Evolutionary conservation across 1,140 invertebrate genomes (phyloP).

Genomic region (Bombus vancouverensis): DNA sequence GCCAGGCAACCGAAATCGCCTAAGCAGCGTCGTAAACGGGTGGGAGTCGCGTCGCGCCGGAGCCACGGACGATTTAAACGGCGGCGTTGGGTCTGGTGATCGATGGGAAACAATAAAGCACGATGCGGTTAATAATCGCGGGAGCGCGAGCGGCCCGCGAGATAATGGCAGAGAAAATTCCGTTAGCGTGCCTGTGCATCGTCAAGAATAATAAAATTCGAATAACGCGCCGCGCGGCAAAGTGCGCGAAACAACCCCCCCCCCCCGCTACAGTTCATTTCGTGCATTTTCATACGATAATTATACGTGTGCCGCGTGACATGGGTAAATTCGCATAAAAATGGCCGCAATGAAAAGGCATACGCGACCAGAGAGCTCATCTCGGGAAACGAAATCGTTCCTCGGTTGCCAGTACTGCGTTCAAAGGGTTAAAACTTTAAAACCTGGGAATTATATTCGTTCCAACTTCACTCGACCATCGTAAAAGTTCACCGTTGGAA

Average conservation of each 20-base stretch:
- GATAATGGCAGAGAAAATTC: slow-evolving; percentile 19
- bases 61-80: not conserved
- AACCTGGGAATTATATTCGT: not conserved
- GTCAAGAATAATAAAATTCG: slow-evolving; percentile 31
- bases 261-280: not conserved
- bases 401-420: not conserved
- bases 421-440: not conserved
- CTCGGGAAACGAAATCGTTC: not conserved
- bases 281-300: slow-evolving; percentile 15
- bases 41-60: too few species aligned
- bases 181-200: not conserved
- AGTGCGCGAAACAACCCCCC: not conserved
- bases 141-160: too few species aligned
- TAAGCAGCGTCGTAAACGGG: not conserved
- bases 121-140: slow-evolving; percentile 22
- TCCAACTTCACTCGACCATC: not conserved
- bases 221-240: not conserved
- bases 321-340: not conserved
- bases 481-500: not conserved
- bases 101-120: slow-evolving; percentile 16
- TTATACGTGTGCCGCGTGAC: not conserved
- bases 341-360: not conserved
- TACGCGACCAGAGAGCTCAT: not conserved
- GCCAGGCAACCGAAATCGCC: not conserved
- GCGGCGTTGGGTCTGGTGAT: not conserved